Evolutionary conservation across 2,888 invertebrate genomes (phyloP), one percentile per base, ranked within the genome.

Genomic region (Stictocephala bisonia): DNA sequence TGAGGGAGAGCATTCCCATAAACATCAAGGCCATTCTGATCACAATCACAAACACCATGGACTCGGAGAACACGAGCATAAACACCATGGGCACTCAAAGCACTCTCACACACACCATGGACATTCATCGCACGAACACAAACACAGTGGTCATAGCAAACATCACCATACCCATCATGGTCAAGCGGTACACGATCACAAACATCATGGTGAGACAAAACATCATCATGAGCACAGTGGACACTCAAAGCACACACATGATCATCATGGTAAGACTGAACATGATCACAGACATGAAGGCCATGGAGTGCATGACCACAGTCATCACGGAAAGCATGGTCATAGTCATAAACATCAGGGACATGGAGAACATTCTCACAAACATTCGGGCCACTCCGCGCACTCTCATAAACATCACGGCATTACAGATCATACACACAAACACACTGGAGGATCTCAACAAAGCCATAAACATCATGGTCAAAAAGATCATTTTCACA

Each of bases 21-120:
- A 76, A 18, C 77, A 77, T 69, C 70, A 74, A 9, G 76, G 76
- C 3, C 71, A 74, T 40, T 27, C 68, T 27, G 69, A 76, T 20
- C 78, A 78, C 35, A 64, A 68, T 3, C 78, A 78, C 20, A 74
- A 76, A 50, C 78, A 78, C 50, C 75, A 76, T 20, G 80, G 80
- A 1, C 75, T 75, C 6, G 76, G 76, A 35, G 76, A 76, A n/a
- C 80, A 80, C 70, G 76, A 75, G 11, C 79, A 79, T 40, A 76
- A 78, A 18, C 76, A 78, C 35, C 73, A 77, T 18, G 78, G 77
- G 9, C 53, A 74, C 26, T 40, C 60, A 26, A 40, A 48, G 13
- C 44, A 71, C 29, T 41, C 18, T 2, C 71, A 71, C 20, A 48
- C 41, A n/a, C 71, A 71, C 13, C 48, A 71, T 15, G 71, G 71